These are phyloP conservation scores for Furcifer pardalis DNA, from an alignment of 2,797 vertebrate species.

Conservation along the genomic window DNA sequence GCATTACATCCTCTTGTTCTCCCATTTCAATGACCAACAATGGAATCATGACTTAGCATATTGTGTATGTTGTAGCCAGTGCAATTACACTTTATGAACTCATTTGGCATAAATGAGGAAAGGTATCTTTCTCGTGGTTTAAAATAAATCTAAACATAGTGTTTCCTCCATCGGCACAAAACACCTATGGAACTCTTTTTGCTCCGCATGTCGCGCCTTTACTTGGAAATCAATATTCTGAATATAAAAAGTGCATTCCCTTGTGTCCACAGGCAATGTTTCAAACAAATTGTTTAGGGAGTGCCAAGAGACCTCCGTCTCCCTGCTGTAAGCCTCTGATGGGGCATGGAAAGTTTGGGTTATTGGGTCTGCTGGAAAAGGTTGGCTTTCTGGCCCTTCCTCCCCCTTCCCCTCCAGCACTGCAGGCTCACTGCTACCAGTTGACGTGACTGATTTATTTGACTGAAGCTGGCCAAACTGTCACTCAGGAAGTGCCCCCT, in stretches of 20 bases:
- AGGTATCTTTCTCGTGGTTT: neutral
- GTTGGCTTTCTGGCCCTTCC: conserved; percentile 57
- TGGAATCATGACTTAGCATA: neutral
- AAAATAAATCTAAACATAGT: neutral
- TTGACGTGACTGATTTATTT: conserved; percentile 64
- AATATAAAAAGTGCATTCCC: neutral
- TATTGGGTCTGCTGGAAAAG: conserved; percentile 39
- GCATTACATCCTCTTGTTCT: neutral
- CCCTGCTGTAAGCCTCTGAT: accelerated
- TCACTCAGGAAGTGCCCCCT: conserved; percentile 81
- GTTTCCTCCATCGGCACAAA: neutral
- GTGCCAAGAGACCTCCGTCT: neutral
- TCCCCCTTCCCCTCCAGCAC: conserved; percentile 28
- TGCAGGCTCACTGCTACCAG: neutral
- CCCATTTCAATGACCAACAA: accelerated
- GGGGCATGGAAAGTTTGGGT: conserved; percentile 10
- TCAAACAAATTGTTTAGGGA: conserved; percentile 22
- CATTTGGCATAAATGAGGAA: accelerated
- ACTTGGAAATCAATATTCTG: neutral
- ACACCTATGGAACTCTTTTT: neutral
- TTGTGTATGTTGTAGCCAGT: neutral
- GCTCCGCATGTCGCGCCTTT: neutral
- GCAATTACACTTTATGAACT: accelerated
- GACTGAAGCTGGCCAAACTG: conserved; percentile 79
- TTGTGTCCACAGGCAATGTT: accelerated